Evolutionary conservation across 2,888 invertebrate genomes (phyloP).

Genomic region (Cryptus viduatorius): DNA sequence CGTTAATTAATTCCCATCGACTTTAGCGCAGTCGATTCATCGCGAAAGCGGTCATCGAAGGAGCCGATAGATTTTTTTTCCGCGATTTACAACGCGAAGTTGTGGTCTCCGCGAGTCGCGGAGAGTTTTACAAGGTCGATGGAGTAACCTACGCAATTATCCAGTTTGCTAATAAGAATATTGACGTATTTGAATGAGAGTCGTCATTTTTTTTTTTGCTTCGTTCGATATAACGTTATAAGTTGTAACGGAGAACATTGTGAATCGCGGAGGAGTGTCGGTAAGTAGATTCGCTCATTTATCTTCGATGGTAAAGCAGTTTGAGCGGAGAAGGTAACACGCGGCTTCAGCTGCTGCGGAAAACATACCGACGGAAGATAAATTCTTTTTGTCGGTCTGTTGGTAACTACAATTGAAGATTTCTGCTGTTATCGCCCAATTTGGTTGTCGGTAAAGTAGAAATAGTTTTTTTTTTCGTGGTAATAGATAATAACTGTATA

Average conservation of each 20-base stretch:
- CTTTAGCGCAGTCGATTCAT: neutral
- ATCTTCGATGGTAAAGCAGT: neutral
- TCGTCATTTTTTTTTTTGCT: slow-evolving; percentile 38
- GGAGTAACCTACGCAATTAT: slow-evolving; percentile 52
- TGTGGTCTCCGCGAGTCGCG: neutral
- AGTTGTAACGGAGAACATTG: neutral
- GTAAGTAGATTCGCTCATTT: slow-evolving; percentile 21
- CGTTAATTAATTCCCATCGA: neutral
- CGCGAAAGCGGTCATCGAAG: neutral
- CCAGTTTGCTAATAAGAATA: slow-evolving; percentile 38
- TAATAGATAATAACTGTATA: neutral
- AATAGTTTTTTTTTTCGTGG: neutral
- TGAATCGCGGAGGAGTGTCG: slow-evolving; percentile 6
- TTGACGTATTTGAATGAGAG: slow-evolving; percentile 47
- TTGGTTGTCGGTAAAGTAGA: slow-evolving; percentile 10
- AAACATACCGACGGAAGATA: slow-evolving; percentile 18
- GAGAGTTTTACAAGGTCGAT: slow-evolving; percentile 37
- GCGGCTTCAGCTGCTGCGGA: neutral
- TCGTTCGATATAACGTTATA: slow-evolving; percentile 38
- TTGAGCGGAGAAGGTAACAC: neutral
- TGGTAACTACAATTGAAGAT: neutral
- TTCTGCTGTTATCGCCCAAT: neutral
- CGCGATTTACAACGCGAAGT: neutral
- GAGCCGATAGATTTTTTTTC: neutral
- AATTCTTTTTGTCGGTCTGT: neutral